Evolutionary conservation across 2,888 invertebrate genomes (phyloP).

Genomic region (Eudemis profundana): DNA sequence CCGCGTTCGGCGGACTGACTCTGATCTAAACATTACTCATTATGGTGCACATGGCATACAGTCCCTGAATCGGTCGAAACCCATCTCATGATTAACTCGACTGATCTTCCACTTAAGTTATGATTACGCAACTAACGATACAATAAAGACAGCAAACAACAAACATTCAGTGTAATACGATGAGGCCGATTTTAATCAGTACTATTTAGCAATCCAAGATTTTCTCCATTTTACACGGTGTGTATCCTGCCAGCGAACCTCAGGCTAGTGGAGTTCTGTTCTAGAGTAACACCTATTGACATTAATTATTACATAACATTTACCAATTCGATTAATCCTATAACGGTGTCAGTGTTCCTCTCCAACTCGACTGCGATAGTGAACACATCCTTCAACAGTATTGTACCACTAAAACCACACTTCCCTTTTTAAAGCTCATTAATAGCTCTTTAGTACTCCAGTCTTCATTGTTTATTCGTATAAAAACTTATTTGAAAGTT

Average conservation of each 20-base stretch:
- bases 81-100: not conserved
- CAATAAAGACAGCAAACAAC: slow-evolving; percentile 28
- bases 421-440: not conserved
- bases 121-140: slow-evolving; percentile 8
- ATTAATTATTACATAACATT: slow-evolving; percentile 28
- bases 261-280: slow-evolving; percentile 11
- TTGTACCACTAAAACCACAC: not conserved
- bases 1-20: not conserved
- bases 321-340: slow-evolving; percentile 34
- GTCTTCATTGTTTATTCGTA: slow-evolving; percentile 18
- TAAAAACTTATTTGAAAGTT: slow-evolving; percentile 22
- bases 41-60: not conserved
- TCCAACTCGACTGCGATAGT: slow-evolving; percentile 23
- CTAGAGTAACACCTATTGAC: slow-evolving; percentile 28
- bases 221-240: not conserved
- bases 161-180: slow-evolving; percentile 6
- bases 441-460: not conserved
- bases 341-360: slow-evolving; percentile 41
- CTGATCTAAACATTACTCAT: not conserved
- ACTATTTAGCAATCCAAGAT: not conserved
- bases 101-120: slow-evolving; percentile 4
- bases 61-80: not conserved
- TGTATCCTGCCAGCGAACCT: slow-evolving; percentile 12
- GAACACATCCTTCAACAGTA: slow-evolving; percentile 1
- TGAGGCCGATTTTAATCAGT: slow-evolving; percentile 32